Conservation (phyloP, 2,113 vertebrate species). For the Bucco capensis region DNA sequence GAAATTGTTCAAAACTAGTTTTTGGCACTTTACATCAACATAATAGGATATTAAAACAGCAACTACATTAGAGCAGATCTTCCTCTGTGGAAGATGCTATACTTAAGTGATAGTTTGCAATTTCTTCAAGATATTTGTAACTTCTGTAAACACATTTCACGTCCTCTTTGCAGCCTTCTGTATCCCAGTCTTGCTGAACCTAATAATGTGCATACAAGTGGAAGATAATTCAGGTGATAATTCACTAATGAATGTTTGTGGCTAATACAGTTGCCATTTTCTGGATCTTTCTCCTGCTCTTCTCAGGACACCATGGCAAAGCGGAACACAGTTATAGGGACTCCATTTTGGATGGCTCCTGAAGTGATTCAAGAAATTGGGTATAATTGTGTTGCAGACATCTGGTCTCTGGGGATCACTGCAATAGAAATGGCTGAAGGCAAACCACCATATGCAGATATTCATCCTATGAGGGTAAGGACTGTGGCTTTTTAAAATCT, state of each 20-base stretch:
- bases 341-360: conserved; percentile 97
- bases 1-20: neutral
- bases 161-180: neutral
- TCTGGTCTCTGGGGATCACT: conserved; percentile 95
- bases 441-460: conserved; percentile 93
- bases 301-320: conserved; percentile 96
- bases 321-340: conserved; percentile 93
- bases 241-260: neutral
- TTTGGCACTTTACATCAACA: neutral
- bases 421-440: conserved; percentile 97
- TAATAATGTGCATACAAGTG: neutral
- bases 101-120: neutral
- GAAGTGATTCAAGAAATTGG: conserved; percentile 97
- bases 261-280: neutral
- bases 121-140: neutral
- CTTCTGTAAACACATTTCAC: neutral
- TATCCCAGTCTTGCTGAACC: neutral
- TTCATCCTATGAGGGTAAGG: conserved; percentile 94
- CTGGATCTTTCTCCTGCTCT: neutral
- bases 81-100: neutral
- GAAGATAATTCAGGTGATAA: neutral
- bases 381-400: conserved; percentile 94
- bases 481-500: neutral
- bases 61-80: neutral
- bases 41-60: neutral